These are phyloP conservation scores for fruit fly (Drosophila melanogaster) DNA, from an alignment of 1,140 invertebrate species.

Conservation along the genomic window DNA sequence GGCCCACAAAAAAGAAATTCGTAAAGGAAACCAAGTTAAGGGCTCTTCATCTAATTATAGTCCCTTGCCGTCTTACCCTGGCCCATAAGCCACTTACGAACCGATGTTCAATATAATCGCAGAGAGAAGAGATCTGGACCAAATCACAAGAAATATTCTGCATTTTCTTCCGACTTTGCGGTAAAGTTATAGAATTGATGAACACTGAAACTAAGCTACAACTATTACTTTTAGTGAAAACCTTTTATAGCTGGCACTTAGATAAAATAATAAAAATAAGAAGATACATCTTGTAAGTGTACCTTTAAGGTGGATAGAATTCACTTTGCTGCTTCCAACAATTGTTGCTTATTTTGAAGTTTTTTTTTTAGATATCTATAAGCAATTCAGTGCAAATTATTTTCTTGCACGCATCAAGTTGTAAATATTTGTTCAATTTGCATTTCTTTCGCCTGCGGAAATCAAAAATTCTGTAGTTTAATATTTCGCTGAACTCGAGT, in stretches of 20 bases:
- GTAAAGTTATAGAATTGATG: no score
- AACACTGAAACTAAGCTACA: no score
- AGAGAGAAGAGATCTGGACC: no score
- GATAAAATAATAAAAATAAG: no score
- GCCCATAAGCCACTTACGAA: conserved; percentile 1
- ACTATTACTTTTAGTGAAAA: no score
- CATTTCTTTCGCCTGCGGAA: background rate
- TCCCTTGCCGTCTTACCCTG: background rate
- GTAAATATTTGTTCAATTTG: background rate
- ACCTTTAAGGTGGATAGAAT: no score
- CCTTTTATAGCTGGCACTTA: no score
- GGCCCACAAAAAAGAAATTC: background rate
- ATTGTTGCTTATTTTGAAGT: no score
- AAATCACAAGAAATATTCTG: background rate
- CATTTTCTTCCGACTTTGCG: background rate
- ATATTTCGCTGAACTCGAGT: conserved; percentile 3
- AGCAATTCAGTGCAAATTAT: no score
- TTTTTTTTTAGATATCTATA: no score
- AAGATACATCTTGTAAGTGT: no score
- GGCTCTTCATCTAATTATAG: conserved; percentile 4
- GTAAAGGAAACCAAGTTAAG: background rate
- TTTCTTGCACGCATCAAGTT: background rate
- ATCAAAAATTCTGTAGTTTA: conserved; percentile 6
- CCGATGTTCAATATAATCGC: background rate
- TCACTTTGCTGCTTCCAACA: no score